A percentile compares a stretch with the other conserved stretches of the same genome.
phyloP scores from a whole-genome alignment of 2,113 vertebrate genomes.

The Eretmochelys imbricata region DNA sequence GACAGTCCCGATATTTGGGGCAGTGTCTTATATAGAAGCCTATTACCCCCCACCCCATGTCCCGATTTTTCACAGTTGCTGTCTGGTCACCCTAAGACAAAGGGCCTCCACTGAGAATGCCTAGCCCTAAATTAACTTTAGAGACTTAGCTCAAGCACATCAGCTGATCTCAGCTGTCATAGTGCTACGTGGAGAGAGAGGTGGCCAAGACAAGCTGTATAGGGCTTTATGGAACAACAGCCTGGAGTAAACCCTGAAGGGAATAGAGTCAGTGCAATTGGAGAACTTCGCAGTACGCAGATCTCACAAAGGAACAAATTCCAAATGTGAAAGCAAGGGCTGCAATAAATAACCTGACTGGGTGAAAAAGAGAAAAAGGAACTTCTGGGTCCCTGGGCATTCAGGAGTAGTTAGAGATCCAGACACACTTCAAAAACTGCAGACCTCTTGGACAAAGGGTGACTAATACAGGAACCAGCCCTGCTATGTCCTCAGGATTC shows the following conservation, averaged over 20 bases:
- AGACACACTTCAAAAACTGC: neutral
- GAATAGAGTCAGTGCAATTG: neutral
- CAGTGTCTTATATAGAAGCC: too few species aligned
- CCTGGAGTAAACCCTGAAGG: neutral
- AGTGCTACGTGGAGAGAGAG: neutral
- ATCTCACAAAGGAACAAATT: neutral
- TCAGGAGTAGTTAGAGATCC: neutral
- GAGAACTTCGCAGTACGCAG: neutral
- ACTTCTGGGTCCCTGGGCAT: neutral
- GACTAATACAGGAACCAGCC: neutral
- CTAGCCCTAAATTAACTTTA: neutral
- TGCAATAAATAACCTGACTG: neutral
- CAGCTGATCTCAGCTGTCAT: neutral
- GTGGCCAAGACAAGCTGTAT: neutral
- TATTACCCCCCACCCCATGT: too few species aligned
- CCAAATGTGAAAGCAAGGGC: neutral
- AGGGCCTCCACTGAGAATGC: neutral
- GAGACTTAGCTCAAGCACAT: neutral
- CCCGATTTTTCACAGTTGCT: too few species aligned
- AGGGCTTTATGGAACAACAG: neutral
- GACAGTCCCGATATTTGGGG: too few species aligned
- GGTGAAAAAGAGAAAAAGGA: neutral
- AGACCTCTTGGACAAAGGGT: neutral
- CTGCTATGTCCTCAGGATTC: neutral
- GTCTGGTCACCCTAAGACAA: neutral